Conservation (phyloP, 2,113 vertebrate species). For the Helogale parvula region DNA sequence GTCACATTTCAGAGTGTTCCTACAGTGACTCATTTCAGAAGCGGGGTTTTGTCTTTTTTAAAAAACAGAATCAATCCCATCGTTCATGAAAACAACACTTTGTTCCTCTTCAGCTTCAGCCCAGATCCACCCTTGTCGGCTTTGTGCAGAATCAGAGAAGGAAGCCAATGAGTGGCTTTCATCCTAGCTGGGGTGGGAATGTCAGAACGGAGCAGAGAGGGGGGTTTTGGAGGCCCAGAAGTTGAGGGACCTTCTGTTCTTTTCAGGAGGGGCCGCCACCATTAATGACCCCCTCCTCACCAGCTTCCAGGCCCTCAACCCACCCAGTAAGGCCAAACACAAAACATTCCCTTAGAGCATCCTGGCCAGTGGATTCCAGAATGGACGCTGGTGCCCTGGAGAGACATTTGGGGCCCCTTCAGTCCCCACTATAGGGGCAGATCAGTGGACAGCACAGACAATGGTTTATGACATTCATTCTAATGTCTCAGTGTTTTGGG, state of each 20-base stretch:
- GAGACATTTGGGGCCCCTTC: neutral
- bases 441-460: neutral
- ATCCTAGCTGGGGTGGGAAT: rapidly evolving
- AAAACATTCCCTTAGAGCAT: neutral
- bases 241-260: neutral
- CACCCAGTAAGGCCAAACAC: neutral
- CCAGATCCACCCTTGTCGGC: neutral
- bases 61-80: neutral
- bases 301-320: neutral
- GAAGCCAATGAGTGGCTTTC: neutral
- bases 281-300: rapidly evolving
- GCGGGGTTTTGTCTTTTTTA: neutral
- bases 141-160: neutral
- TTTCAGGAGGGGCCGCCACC: neutral
- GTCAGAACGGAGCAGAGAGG: neutral
- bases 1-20: neutral
- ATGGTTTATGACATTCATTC: neutral
- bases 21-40: slow-evolving; percentile 30
- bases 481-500: neutral
- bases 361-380: neutral
- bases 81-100: slow-evolving; percentile 7
- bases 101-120: neutral
- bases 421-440: no score
- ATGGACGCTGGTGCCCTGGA: neutral
- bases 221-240: neutral